Conservation (phyloP, 2,113 vertebrate genomes). For the Microtus ochrogaster region DNA sequence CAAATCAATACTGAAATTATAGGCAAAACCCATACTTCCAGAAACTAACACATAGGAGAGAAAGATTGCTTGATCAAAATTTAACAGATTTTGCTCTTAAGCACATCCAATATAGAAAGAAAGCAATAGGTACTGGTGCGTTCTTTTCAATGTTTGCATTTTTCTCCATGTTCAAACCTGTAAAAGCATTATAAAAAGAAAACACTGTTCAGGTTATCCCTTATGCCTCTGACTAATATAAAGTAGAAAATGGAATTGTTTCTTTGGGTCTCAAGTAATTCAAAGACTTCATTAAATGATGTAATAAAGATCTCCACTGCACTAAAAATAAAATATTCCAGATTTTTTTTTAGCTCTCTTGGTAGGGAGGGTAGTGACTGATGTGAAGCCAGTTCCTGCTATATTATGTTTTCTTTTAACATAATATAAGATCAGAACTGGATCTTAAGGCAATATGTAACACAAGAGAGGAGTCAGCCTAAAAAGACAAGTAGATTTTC, state of each 20-base stretch:
- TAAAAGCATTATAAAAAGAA: constrained; percentile 17
- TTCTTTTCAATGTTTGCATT: constrained; percentile 48
- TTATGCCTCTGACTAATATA: not conserved
- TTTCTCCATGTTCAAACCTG: constrained; percentile 5
- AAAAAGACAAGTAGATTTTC: constrained; percentile 4
- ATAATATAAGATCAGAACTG: too few relatives aligned
- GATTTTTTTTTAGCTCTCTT: not conserved
- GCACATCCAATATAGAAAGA: not conserved
- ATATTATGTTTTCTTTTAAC: constrained; percentile 45
- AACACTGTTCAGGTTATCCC: not conserved
- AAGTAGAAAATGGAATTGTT: constrained; percentile 46
- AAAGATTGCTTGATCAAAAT: constrained; percentile 57
- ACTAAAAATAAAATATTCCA: not conserved
- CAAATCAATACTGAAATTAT: constrained; percentile 77
- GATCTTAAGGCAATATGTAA: constrained; percentile 44
- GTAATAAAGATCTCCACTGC: not conserved
- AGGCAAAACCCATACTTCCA: constrained; percentile 55
- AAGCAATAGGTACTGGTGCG: not conserved
- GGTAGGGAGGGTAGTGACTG: not conserved
- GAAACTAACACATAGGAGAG: constrained; percentile 44
- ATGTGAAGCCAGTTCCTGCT: not conserved
- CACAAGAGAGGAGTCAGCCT: not conserved
- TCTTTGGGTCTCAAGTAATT: constrained; percentile 1
- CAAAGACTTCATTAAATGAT: constrained; percentile 24
- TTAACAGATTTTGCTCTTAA: constrained; percentile 60